Percentiles rank a stretch among this genome's conserved stretches.
Conservation (phyloP, 1,140 invertebrate species). For the Cotesia glomerata region DNA sequence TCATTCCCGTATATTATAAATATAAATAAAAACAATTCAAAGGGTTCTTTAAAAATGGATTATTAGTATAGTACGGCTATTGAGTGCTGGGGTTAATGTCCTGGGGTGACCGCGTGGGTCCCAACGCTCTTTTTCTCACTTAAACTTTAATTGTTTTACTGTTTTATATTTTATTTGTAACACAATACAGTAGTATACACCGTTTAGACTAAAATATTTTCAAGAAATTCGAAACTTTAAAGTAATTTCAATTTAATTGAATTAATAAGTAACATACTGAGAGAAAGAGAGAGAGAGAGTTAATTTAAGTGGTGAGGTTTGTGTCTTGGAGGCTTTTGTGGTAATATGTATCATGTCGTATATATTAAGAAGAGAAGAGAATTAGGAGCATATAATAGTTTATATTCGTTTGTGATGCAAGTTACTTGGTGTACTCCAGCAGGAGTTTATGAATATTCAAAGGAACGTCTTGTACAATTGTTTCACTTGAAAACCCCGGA, state of each 20-base stretch:
- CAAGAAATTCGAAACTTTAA: too few species aligned
- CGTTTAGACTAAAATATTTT: too few species aligned
- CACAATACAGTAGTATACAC: too few species aligned
- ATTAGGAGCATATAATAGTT: too few species aligned
- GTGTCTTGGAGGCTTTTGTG: background rate
- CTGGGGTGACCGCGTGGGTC: constrained; percentile 46
- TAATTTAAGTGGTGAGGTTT: background rate
- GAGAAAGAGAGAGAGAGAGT: background rate
- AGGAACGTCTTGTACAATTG: constrained; percentile 5
- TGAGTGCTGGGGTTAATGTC: constrained; percentile 48
- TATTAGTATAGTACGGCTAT: constrained; percentile 22
- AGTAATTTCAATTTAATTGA: background rate
- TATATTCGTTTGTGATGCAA: background rate
- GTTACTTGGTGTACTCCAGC: background rate
- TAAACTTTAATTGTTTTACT: background rate
- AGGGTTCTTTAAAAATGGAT: too few species aligned
- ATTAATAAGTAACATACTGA: background rate
- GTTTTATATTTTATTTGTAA: background rate
- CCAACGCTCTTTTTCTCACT: constrained; percentile 25
- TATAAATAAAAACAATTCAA: too few species aligned
- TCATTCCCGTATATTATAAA: too few species aligned
- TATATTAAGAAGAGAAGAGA: too few species aligned
- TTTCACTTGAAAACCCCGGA: background rate
- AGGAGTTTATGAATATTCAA: background rate
- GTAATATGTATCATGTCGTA: constrained; percentile 2